These are phyloP conservation scores for Stenotaenia linearis DNA, from an alignment of 2,888 invertebrate species.

Conservation along the genomic window DNA sequence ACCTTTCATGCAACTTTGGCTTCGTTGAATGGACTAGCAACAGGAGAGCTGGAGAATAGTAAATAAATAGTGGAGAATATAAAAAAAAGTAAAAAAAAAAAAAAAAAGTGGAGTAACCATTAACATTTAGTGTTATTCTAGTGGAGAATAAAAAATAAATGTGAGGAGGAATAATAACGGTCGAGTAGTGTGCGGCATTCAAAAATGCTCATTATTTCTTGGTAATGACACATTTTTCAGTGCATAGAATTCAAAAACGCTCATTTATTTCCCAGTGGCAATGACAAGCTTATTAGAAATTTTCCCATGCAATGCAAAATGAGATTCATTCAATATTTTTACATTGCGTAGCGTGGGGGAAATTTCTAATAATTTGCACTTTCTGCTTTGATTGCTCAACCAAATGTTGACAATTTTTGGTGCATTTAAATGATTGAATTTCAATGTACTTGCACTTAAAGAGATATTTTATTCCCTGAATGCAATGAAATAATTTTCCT, in stretches of 20 bases:
- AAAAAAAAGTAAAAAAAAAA: not conserved
- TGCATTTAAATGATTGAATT: slow-evolving; percentile 4
- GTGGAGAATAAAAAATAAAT: not conserved
- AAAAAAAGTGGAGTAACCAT: too few species aligned
- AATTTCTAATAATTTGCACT: not conserved
- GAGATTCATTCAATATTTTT: not conserved
- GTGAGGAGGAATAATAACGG: not conserved
- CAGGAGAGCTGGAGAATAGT: not conserved
- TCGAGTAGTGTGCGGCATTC: not conserved
- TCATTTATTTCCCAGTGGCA: not conserved
- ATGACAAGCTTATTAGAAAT: not conserved
- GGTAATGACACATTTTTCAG: not conserved
- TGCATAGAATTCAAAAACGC: not conserved
- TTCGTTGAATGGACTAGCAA: not conserved
- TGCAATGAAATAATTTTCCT: too few species aligned
- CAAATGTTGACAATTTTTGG: not conserved
- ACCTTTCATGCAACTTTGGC: not conserved
- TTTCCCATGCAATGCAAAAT: not conserved
- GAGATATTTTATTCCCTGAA: too few species aligned
- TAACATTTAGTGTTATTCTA: not conserved
- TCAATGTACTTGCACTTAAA: not conserved
- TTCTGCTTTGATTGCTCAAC: not conserved
- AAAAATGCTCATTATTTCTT: not conserved
- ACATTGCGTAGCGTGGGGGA: too few species aligned
- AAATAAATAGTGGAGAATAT: not conserved